phyloP scores from a whole-genome alignment of 2,797 vertebrate genomes.

The Semotilus atromaculatus region DNA sequence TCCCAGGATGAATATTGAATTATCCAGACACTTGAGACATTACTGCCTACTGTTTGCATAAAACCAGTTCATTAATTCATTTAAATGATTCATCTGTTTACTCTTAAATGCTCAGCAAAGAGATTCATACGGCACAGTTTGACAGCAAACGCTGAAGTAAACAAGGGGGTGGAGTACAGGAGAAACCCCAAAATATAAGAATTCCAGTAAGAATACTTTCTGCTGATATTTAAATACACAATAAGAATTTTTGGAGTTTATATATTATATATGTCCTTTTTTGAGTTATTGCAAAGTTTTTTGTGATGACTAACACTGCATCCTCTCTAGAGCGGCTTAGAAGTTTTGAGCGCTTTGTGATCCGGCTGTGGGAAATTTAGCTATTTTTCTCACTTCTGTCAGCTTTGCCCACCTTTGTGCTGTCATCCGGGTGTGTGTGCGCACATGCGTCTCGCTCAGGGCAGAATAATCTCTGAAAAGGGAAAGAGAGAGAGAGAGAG shows the following conservation, averaged over 20 bases:
- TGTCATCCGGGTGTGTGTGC: conserved; percentile 46
- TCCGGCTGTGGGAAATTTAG: conserved; percentile 56
- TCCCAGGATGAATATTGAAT: conserved; percentile 37
- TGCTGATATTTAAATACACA: conserved; percentile 14
- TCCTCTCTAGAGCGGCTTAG: conserved; percentile 32
- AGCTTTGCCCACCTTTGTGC: conserved; percentile 29
- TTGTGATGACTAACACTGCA: conserved; percentile 22
- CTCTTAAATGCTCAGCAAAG: conserved; percentile 34
- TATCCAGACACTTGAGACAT: neutral
- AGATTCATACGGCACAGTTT: conserved; percentile 15
- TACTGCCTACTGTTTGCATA: conserved; percentile 30
- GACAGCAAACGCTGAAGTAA: conserved; percentile 26
- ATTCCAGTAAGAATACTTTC: neutral
- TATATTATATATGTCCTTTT: too few relatives aligned
- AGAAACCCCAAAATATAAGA: conserved; percentile 17
- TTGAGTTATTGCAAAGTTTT: conserved; percentile 21
- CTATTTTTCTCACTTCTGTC: conserved; percentile 68
- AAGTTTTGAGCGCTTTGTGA: conserved; percentile 44
- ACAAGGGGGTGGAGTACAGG: neutral
- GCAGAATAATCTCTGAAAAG: conserved; percentile 48
- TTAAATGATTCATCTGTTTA: conserved; percentile 38
- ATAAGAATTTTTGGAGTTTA: neutral
- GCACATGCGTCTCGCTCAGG: conserved; percentile 51
- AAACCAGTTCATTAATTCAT: conserved; percentile 46
- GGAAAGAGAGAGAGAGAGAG: conserved; percentile 9